Percentiles rank a stretch among this genome's conserved stretches.
Conservation (phyloP, 2,797 vertebrate genomes). For the Melanogrammus aeglefinus region DNA sequence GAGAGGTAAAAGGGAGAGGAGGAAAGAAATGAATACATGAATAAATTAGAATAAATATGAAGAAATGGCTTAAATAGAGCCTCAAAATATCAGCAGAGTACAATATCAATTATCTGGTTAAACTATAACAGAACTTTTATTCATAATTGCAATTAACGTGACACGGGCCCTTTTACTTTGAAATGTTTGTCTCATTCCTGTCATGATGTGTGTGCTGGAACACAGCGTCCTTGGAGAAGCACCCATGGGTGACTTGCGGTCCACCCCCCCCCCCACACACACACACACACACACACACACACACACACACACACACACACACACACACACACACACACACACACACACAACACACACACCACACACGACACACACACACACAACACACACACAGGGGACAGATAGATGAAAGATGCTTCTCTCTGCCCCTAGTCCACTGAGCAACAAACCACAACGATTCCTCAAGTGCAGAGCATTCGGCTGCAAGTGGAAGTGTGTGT, state of each 20-base stretch:
- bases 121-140: neutral
- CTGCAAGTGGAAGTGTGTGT: slow-evolving; percentile 2
- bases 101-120: neutral
- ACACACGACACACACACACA: too few relatives aligned
- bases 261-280: neutral
- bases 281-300: too few relatives aligned
- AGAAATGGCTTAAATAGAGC: neutral
- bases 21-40: neutral
- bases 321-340: too few relatives aligned
- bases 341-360: too few relatives aligned
- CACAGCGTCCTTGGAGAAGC: neutral
- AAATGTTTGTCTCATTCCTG: neutral
- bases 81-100: neutral
- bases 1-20: neutral
- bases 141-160: neutral
- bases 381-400: too few relatives aligned
- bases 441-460: neutral
- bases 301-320: too few relatives aligned
- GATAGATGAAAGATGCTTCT: slow-evolving; percentile 5
- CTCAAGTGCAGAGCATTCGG: slow-evolving; percentile 1
- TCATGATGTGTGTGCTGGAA: slow-evolving; percentile 2
- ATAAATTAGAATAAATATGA: neutral
- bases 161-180: neutral
- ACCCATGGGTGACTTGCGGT: neutral
- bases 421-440: neutral